Percentiles rank a stretch among this genome's conserved stretches.
Conservation (phyloP, 2,113 vertebrate species). For the Coptodon bakossiorum region DNA sequence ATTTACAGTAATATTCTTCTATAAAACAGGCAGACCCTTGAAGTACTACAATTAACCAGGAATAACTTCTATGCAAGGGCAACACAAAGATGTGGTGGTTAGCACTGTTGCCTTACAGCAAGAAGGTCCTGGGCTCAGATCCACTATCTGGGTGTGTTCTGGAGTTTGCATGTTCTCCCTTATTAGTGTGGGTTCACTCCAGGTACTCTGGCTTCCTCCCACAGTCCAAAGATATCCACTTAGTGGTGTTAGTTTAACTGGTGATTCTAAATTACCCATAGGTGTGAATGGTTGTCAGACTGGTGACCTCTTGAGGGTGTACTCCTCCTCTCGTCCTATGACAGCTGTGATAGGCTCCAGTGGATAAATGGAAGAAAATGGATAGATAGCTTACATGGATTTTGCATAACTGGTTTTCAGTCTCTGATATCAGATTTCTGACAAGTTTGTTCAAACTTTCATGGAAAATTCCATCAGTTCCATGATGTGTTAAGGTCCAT, state of each 20-base stretch:
- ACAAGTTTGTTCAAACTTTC: background rate
- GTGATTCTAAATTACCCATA: background rate
- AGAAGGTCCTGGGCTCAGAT: background rate
- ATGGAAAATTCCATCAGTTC: background rate
- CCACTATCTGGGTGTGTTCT: rapidly evolving
- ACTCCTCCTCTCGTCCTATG: background rate
- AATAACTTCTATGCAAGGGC: rapidly evolving
- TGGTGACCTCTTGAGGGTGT: background rate
- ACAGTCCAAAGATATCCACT: too few species aligned
- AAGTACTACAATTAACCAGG: background rate
- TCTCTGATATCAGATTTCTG: background rate
- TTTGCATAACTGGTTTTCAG: background rate
- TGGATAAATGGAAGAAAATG: background rate
- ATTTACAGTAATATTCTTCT: background rate
- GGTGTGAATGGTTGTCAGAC: background rate
- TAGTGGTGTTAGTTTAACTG: background rate
- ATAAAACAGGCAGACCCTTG: background rate
- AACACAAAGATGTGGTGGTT: background rate
- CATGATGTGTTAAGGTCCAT: background rate
- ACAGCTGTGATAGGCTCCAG: background rate
- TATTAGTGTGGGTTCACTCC: background rate
- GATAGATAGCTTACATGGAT: background rate
- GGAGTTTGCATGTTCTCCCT: background rate
- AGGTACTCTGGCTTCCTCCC: too few species aligned
- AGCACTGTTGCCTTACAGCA: background rate